Percentiles rank a stretch among this genome's conserved stretches.
phyloP scores from a whole-genome alignment of 2,113 vertebrate species.

The Pelobates fuscus region DNA sequence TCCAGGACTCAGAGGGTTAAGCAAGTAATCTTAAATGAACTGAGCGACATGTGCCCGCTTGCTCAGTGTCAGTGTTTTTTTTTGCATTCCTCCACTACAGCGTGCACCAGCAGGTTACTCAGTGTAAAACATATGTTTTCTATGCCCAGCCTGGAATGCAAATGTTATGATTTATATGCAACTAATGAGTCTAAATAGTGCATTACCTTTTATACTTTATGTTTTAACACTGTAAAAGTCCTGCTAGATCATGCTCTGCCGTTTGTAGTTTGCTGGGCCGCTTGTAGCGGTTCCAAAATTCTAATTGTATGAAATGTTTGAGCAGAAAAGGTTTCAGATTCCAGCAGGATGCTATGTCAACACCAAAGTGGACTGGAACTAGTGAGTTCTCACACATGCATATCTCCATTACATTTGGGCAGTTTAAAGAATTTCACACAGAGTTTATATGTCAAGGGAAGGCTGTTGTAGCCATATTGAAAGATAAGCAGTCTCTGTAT shows the following conservation, averaged over 20 bases:
- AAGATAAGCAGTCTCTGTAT: background rate
- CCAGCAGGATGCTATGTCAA: background rate
- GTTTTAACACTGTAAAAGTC: background rate
- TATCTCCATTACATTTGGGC: no score
- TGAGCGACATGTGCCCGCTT: conserved; percentile 28
- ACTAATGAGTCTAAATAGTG: background rate
- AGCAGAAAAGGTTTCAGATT: background rate
- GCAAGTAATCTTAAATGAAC: background rate
- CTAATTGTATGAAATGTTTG: background rate
- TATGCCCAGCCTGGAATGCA: conserved; percentile 24
- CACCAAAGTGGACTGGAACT: background rate
- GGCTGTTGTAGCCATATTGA: background rate
- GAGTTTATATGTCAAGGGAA: background rate
- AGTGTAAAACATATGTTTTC: conserved; percentile 16
- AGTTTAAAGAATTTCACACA: no score
- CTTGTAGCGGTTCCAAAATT: background rate
- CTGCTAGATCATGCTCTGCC: background rate
- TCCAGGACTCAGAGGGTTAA: background rate
- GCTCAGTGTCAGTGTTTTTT: conserved; percentile 11
- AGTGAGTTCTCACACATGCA: background rate
- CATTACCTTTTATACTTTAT: background rate
- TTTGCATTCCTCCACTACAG: conserved; percentile 37
- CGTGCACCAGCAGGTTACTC: conserved; percentile 38
- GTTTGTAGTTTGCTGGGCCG: background rate
- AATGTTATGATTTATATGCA: conserved; percentile 11